Conservation (phyloP, 2,113 vertebrate genomes). For the Hoplias malabaricus region DNA sequence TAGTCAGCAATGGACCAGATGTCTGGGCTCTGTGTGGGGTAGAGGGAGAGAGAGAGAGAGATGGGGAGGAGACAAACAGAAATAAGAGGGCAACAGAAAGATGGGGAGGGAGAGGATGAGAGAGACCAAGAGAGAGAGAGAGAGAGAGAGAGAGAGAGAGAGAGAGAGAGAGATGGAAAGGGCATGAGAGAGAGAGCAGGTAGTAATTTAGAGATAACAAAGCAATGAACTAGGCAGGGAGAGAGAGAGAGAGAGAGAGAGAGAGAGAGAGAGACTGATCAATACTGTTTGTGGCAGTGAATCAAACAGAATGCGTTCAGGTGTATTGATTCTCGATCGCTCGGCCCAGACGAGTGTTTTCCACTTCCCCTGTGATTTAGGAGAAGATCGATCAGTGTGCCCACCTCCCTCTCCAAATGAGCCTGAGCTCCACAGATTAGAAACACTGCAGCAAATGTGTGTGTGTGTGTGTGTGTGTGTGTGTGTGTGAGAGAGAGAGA, state of each 20-base stretch:
- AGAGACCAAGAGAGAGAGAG: neutral
- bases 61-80: too few species aligned
- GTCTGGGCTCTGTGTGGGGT: too few species aligned
- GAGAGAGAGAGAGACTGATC: slow-evolving; percentile 44
- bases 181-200: neutral
- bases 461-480: slow-evolving; percentile 34
- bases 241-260: slow-evolving; percentile 30
- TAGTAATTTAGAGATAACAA: slow-evolving; percentile 35
- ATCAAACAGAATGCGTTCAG: slow-evolving; percentile 55
- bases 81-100: too few species aligned
- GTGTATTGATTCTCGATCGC: slow-evolving; percentile 59
- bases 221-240: slow-evolving; percentile 25
- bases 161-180: neutral
- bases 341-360: slow-evolving; percentile 35
- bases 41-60: neutral
- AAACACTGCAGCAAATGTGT: slow-evolving; percentile 12
- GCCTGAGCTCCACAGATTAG: slow-evolving; percentile 34
- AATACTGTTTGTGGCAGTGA: slow-evolving; percentile 52
- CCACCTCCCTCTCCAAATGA: slow-evolving; percentile 58
- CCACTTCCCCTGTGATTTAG: slow-evolving; percentile 47
- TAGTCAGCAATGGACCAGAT: too few species aligned
- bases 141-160: neutral
- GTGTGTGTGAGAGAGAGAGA: too few species aligned
- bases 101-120: neutral
- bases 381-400: slow-evolving; percentile 51